phyloP scores from a whole-genome alignment of 2,888 invertebrate species.

The Lochmaea capreae region DNA sequence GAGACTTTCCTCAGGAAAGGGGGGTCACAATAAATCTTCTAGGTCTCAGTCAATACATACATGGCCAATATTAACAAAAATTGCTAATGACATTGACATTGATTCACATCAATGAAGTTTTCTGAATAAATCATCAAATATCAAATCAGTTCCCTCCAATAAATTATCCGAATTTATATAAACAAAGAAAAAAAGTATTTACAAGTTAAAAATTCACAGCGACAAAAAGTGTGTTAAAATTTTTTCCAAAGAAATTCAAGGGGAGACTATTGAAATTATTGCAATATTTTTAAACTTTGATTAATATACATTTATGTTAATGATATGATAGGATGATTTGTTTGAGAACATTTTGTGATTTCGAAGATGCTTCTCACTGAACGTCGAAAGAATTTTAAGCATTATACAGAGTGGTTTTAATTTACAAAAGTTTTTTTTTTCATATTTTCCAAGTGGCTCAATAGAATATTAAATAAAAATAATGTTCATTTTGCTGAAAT shows the following conservation, averaged over 20 bases:
- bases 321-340: constrained; percentile 8
- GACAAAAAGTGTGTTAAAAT: constrained; percentile 34
- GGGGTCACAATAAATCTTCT: no score
- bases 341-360: background rate
- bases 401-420: background rate
- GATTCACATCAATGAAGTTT: no score
- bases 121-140: no score
- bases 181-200: background rate
- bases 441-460: background rate
- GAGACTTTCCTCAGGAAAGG: no score
- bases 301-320: background rate
- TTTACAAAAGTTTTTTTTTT: background rate
- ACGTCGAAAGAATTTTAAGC: background rate
- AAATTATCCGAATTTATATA: background rate
- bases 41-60: no score
- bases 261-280: constrained; percentile 1
- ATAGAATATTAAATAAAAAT: no score
- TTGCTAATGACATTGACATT: no score
- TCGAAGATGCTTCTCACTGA: background rate
- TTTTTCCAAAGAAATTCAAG: background rate
- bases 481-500: no score
- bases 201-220: constrained; percentile 21
- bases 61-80: no score
- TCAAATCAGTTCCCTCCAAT: no score
- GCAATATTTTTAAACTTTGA: constrained; percentile 5